A percentile compares a stretch with the other conserved stretches of the same genome.
Evolutionary conservation across 2,797 vertebrate genomes (phyloP).

Genomic region (Gymnoscopelus braueri): DNA sequence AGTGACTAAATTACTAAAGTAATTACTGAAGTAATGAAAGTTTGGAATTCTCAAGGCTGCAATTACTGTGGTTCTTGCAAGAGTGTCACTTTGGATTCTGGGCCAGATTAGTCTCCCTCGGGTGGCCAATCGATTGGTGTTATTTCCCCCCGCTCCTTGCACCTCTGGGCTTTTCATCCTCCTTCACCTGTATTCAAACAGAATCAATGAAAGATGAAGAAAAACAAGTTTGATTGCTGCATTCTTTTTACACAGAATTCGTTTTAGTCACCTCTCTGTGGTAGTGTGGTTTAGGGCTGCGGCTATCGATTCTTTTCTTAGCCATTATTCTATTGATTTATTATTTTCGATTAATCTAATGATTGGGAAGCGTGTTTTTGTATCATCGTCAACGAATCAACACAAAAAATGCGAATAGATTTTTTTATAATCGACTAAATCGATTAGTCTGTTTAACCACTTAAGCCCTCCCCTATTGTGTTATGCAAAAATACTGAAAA

Average conservation of each 20-base stretch:
- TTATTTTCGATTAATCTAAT: no score
- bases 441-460: no score
- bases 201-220: constrained; percentile 27
- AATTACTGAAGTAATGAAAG: constrained; percentile 10
- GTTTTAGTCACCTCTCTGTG: constrained; percentile 16
- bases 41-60: constrained; percentile 21
- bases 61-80: constrained; percentile 12
- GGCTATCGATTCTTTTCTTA: no score
- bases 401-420: no score
- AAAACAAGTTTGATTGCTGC: constrained; percentile 9
- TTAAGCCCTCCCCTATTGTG: no score
- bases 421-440: no score
- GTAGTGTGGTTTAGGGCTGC: not conserved
- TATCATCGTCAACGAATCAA: no score
- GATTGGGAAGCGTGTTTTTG: no score
- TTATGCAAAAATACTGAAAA: no score
- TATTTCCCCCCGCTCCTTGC: constrained; percentile 14
- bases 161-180: constrained; percentile 20
- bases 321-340: no score
- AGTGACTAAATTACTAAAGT: constrained; percentile 4
- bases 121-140: constrained; percentile 40
- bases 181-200: constrained; percentile 22
- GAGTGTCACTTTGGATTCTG: constrained; percentile 24
- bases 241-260: not conserved
- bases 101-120: constrained; percentile 32